These are phyloP conservation scores for Drosophila nebulosa DNA, from an alignment of 1,140 invertebrate species.

Conservation along the genomic window DNA sequence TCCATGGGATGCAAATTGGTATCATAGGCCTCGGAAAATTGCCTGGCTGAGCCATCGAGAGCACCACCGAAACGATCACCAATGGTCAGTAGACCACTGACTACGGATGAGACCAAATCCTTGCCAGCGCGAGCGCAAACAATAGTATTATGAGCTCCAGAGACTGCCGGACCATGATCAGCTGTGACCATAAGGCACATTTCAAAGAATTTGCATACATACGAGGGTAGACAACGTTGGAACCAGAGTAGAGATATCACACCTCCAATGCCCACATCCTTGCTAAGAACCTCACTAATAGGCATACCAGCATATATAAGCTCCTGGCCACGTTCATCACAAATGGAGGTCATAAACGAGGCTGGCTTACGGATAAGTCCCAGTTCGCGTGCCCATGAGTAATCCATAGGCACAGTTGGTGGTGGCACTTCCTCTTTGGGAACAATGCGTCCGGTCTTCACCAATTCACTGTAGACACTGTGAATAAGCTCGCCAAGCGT, in stretches of 20 bases:
- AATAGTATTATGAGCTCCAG: conserved; percentile 99
- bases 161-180: conserved; percentile 99
- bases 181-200: conserved; percentile 99
- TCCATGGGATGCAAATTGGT: conserved; percentile 97
- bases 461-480: conserved; percentile 90
- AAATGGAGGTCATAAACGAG: conserved; percentile 99
- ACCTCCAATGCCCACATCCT: conserved; percentile 97
- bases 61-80: conserved; percentile 99
- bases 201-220: conserved; percentile 99
- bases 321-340: conserved; percentile 99
- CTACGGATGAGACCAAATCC: conserved; percentile 98
- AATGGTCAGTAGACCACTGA: conserved; percentile 98
- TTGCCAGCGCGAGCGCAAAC: conserved; percentile 99
- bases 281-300: conserved; percentile 95
- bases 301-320: conserved; percentile 99
- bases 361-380: conserved; percentile 99
- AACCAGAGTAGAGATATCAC: conserved; percentile 99
- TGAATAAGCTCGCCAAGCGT: conserved; percentile 88
- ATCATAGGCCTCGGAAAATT: conserved; percentile 98
- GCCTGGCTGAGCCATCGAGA: conserved; percentile 96
- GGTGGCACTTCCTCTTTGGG: conserved; percentile 96
- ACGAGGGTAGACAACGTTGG: conserved; percentile 95
- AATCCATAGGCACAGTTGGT: conserved; percentile 99
- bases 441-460: conserved; percentile 91
- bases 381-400: conserved; percentile 98